Evolutionary conservation across 1,140 invertebrate species (phyloP), one percentile per base, ranked within the genome.

Genomic region (Pollicipes pollicipes): DNA sequence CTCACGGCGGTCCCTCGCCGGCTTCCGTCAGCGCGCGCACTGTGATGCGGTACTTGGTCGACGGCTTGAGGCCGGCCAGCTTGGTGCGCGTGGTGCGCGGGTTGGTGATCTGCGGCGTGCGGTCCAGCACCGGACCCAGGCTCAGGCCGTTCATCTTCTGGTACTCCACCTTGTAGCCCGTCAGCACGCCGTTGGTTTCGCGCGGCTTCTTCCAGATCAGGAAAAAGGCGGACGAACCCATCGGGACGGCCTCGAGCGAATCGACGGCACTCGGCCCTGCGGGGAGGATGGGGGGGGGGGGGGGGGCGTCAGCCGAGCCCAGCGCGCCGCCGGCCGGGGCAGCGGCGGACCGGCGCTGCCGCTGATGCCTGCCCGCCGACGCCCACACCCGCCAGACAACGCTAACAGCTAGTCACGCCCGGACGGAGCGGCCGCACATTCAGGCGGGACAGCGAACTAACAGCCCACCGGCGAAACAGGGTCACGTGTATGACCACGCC

Each of bases 101-200:
- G 81, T 96, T 85, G 16, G 75, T 81, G 73, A 97, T 90, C 3
- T 66, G 64, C 64, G 90, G 88, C 74, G 87, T 84, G 72, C 90
- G 83, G 77, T 91, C 88, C 58, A 87, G 81, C 37, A 86, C 77
- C 6, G 86, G 82, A 69, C 81, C 79, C 0, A 92, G 72, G 66
- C 82, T 82, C 0, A 88, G 90, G 45, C 86, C 86, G 68, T 86
- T 85, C 0, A 96, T 89, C 75, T 87, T 84, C 77, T 91, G 86
- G 79, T 93, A 96, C 78, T 89, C 92, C 75, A 98, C 90, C 78
- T 89, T 88, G 79, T 98, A 98, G 16, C 94, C 94, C 1, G 88
- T 94, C 0, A 98, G 80, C 72, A 90, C 84, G 30, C 97, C 97
- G 81, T 99, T 99, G 27, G 91, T 88, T 77, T 95, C 88, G 28